These are phyloP conservation scores for Meandrina meandrites DNA, from an alignment of 92 coral and sea anemone species.

Conservation along the genomic window DNA sequence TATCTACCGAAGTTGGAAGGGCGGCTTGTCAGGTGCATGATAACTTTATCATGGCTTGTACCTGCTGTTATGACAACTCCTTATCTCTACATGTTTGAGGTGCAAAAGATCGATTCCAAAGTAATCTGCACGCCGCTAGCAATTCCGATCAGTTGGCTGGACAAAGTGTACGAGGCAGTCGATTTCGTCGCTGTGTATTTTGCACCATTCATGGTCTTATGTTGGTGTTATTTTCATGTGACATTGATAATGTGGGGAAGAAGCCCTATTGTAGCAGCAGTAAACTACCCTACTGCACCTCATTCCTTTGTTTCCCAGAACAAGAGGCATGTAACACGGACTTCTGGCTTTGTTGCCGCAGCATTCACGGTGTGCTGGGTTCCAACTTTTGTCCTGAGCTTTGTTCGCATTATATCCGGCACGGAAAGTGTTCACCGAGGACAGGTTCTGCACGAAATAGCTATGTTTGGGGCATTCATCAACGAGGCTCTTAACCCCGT, in stretches of 20 bases:
- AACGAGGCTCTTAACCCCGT: conserved; percentile 80
- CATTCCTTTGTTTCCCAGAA: neutral
- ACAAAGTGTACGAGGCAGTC: conserved; percentile 57
- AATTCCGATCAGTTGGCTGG: conserved; percentile 52
- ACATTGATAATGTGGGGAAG: conserved; percentile 37
- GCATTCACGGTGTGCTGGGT: conserved; percentile 66
- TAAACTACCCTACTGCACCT: neutral
- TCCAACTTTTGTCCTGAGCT: conserved; percentile 63
- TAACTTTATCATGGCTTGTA: conserved; percentile 59
- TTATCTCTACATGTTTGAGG: conserved; percentile 53
- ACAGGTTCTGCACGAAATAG: conserved; percentile 57
- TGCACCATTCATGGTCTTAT: conserved; percentile 57
- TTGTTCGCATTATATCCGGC: conserved; percentile 54
- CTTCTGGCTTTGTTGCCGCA: conserved; percentile 30
- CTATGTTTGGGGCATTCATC: conserved; percentile 74
- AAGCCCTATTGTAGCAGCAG: conserved; percentile 26
- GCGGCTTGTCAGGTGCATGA: conserved; percentile 55
- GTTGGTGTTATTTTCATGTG: conserved; percentile 62
- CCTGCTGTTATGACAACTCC: conserved; percentile 55
- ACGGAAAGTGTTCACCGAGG: conserved; percentile 46
- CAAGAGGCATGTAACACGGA: conserved; percentile 33
- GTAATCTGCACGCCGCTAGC: conserved; percentile 61
- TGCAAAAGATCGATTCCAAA: conserved; percentile 25
- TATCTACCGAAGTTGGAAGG: conserved; percentile 48
- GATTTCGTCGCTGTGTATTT: conserved; percentile 50